Evolutionary conservation across 2,888 invertebrate genomes (phyloP).

Genomic region (Cremastinae sp.): DNA sequence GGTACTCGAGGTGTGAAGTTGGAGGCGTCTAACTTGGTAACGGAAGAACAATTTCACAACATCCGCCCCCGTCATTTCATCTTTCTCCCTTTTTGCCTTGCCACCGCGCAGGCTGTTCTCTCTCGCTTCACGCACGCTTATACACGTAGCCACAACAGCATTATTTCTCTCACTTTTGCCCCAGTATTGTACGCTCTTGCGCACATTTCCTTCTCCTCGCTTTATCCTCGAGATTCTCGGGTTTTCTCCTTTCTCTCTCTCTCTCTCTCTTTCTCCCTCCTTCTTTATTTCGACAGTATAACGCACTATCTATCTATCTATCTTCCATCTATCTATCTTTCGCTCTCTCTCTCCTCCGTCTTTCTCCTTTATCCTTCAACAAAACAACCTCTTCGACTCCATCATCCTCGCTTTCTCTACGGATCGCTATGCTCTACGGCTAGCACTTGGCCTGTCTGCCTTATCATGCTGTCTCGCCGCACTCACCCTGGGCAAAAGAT

Average conservation of each 20-base stretch:
- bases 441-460: conserved; percentile 9
- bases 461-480: conserved; percentile 45
- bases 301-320: too few relatives aligned
- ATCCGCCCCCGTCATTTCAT: conserved; percentile 69
- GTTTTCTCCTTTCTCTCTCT: conserved; percentile 31
- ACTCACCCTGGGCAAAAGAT: conserved; percentile 37
- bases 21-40: conserved; percentile 73
- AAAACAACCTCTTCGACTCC: conserved; percentile 44
- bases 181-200: conserved; percentile 10
- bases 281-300: too few relatives aligned
- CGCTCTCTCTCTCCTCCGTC: conserved; percentile 28
- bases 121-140: conserved; percentile 25
- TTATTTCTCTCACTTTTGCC: conserved; percentile 49
- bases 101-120: conserved; percentile 19
- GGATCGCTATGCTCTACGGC: conserved; percentile 38
- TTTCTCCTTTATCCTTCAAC: conserved; percentile 30
- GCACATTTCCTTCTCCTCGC: conserved; percentile 48
- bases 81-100: conserved; percentile 53
- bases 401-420: conserved; percentile 54
- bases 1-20: conserved; percentile 76
- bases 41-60: conserved; percentile 76
- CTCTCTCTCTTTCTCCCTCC: conserved; percentile 57
- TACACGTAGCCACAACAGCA: conserved; percentile 32
- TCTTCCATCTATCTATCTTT: conserved; percentile 50
- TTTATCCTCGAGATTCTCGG: conserved; percentile 47